Evolutionary conservation across 2,888 invertebrate genomes (phyloP).

Genomic region (Hypolimnas misippus): DNA sequence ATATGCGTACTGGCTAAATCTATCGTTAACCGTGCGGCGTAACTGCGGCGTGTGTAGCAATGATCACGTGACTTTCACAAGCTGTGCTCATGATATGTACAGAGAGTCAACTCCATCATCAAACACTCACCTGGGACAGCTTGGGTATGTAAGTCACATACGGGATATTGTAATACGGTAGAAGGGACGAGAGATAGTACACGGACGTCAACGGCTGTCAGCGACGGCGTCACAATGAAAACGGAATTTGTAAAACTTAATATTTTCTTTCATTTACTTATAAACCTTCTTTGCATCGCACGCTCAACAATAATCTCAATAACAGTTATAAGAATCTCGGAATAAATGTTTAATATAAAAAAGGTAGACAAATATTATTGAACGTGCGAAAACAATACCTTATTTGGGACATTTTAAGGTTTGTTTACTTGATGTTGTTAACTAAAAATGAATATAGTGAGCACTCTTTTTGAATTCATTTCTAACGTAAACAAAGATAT

Average conservation of each 20-base stretch:
- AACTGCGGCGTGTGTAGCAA: background rate
- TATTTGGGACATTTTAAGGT: too few relatives aligned
- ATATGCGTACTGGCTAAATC: too few relatives aligned
- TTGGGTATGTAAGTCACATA: slow-evolving; percentile 73
- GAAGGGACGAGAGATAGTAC: slow-evolving; percentile 73
- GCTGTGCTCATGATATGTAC: slow-evolving; percentile 41
- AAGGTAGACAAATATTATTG: background rate
- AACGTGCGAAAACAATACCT: background rate
- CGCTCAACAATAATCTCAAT: background rate
- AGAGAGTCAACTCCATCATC: slow-evolving; percentile 20
- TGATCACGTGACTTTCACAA: slow-evolving; percentile 21
- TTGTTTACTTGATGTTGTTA: too few relatives aligned
- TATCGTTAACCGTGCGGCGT: background rate
- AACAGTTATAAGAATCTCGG: background rate
- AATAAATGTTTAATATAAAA: background rate
- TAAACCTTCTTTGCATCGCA: background rate
- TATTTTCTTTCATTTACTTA: background rate
- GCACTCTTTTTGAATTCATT: too few relatives aligned
- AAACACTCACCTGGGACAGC: slow-evolving; percentile 74
- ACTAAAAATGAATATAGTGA: too few relatives aligned
- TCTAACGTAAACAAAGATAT: too few relatives aligned
- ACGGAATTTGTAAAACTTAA: slow-evolving; percentile 23
- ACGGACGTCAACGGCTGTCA: slow-evolving; percentile 73
- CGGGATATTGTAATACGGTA: slow-evolving; percentile 72
- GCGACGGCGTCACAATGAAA: slow-evolving; percentile 48